Conservation (phyloP, 2,888 invertebrate genomes). For the Eupithecia pulchellata region DNA sequence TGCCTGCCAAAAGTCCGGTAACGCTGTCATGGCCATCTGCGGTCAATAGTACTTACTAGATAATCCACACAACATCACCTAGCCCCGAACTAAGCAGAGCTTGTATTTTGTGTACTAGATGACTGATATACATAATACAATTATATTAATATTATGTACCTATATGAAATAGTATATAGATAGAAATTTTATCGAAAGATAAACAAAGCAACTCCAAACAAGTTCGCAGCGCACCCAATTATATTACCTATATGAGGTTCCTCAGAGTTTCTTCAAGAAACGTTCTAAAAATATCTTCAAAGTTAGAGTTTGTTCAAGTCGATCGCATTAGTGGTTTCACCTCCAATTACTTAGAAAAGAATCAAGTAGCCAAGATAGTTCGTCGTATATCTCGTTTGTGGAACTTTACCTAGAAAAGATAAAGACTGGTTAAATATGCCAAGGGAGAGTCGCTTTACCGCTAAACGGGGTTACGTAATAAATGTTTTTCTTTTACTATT, state of each 20-base stretch:
- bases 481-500: too few relatives aligned
- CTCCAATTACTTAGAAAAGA: slow-evolving; percentile 13
- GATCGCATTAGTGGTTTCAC: neutral
- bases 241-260: neutral
- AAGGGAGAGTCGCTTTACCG: neutral
- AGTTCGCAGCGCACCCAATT: neutral
- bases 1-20: too few relatives aligned
- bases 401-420: slow-evolving; percentile 8
- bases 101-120: too few relatives aligned
- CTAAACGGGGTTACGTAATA: neutral
- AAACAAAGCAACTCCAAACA: neutral
- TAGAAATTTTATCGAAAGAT: too few relatives aligned
- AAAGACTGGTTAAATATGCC: neutral
- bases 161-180: too few relatives aligned
- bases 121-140: too few relatives aligned
- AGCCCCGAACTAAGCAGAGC: too few relatives aligned
- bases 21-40: too few relatives aligned
- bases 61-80: too few relatives aligned
- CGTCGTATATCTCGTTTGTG: neutral
- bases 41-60: too few relatives aligned
- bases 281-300: neutral
- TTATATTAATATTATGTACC: too few relatives aligned
- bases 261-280: neutral
- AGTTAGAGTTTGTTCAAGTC: neutral
- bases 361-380: slow-evolving; percentile 9